Evolutionary conservation across 2,797 vertebrate genomes (phyloP).

Genomic region (Xerus rutilus): DNA sequence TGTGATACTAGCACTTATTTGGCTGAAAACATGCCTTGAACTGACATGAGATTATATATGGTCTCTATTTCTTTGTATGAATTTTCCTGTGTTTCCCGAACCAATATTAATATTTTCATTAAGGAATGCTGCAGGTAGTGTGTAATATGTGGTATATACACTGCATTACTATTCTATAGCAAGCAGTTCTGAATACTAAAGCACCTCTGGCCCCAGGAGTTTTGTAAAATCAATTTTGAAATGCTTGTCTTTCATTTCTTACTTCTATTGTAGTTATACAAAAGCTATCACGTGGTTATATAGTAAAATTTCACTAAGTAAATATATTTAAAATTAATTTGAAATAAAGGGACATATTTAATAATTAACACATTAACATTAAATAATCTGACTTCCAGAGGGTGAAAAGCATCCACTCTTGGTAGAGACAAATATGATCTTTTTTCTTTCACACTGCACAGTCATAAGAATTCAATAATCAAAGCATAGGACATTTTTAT

Average conservation of each 20-base stretch:
- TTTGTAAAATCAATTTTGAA: slow-evolving; percentile 29
- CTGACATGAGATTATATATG: neutral
- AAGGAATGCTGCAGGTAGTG: neutral
- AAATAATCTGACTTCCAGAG: neutral
- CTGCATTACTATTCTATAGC: slow-evolving; percentile 6
- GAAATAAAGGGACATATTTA: neutral
- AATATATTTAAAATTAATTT: neutral
- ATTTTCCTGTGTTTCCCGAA: neutral
- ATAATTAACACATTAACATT: neutral
- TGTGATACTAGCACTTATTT: neutral
- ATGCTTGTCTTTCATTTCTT: neutral
- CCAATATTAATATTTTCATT: neutral
- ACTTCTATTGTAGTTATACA: neutral
- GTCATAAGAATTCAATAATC: neutral
- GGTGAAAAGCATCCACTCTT: neutral
- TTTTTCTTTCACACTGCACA: neutral
- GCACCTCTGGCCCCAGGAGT: neutral
- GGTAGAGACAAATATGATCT: rapidly evolving
- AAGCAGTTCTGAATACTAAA: neutral
- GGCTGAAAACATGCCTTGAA: neutral
- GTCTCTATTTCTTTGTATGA: neutral
- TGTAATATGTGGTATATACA: neutral
- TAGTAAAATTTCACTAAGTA: neutral
- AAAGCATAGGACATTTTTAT: neutral
- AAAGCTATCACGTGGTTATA: neutral